phyloP scores from a whole-genome alignment of 2,113 vertebrate species.

The Prunella fulvescens region DNA sequence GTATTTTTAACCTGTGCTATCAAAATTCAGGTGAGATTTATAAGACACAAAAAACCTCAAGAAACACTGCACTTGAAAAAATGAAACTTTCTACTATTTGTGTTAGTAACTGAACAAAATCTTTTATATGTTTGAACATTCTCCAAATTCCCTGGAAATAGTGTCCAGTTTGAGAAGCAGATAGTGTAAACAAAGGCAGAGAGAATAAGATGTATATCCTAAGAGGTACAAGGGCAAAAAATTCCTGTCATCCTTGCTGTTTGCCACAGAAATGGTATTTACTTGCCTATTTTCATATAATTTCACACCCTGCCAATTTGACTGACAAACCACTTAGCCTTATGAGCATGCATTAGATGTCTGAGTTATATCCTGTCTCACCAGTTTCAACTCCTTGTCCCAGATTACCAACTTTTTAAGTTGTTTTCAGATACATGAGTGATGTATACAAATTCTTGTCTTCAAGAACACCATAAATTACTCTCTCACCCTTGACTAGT shows the following conservation, averaged over 20 bases:
- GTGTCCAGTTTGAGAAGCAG: neutral
- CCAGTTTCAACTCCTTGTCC: neutral
- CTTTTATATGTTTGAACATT: neutral
- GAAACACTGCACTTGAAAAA: neutral
- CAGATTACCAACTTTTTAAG: neutral
- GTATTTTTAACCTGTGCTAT: neutral
- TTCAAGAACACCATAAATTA: neutral
- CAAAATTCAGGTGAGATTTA: neutral
- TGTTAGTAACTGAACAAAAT: neutral
- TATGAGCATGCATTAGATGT: neutral
- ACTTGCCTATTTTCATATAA: neutral
- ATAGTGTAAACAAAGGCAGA: neutral
- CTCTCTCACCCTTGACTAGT: neutral
- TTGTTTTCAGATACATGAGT: neutral
- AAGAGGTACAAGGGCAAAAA: neutral
- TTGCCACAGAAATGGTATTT: neutral
- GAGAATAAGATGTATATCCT: neutral
- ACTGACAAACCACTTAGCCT: neutral
- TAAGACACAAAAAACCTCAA: neutral
- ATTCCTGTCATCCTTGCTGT: neutral
- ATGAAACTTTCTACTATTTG: neutral
- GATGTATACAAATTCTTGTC: neutral
- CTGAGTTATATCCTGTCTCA: neutral
- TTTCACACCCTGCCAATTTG: neutral
- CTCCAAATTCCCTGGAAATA: neutral